A percentile compares a stretch with the other conserved stretches of the same genome.
Evolutionary conservation across 2,888 invertebrate species (phyloP).

Genomic region (Bimastos eiseni): DNA sequence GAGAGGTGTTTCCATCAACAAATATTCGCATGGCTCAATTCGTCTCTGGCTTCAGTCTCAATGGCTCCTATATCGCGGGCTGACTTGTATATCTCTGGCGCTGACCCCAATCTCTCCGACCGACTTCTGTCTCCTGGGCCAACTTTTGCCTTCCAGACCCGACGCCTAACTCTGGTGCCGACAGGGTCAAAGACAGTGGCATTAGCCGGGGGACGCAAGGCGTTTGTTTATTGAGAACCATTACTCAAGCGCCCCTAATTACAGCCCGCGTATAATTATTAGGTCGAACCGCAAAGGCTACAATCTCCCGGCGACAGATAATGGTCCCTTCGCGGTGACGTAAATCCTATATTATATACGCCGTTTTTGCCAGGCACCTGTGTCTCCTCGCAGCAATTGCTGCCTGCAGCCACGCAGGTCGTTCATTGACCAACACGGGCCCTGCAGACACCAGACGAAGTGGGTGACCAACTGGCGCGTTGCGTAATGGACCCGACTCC

Average conservation of each 20-base stretch:
- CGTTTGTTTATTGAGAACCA: neutral
- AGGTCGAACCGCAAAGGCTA: neutral
- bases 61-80: neutral
- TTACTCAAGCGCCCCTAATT: neutral
- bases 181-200: neutral
- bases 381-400: neutral
- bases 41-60: neutral
- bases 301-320: neutral
- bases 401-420: neutral
- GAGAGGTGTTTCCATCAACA: neutral
- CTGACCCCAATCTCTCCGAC: neutral
- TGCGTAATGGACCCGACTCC: neutral
- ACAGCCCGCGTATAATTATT: neutral
- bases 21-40: neutral
- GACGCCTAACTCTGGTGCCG: neutral
- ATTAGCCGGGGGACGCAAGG: neutral
- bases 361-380: slow-evolving; percentile 8
- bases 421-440: neutral
- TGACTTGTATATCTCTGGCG: neutral
- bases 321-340: neutral
- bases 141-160: neutral
- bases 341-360: slow-evolving; percentile 16
- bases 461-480: neutral
- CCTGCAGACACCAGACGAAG: neutral
- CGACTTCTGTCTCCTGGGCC: neutral